Percentiles rank a stretch among this genome's conserved stretches.
Evolutionary conservation across 2,113 vertebrate species (phyloP).

Genomic region (Tonatia bakeri): DNA sequence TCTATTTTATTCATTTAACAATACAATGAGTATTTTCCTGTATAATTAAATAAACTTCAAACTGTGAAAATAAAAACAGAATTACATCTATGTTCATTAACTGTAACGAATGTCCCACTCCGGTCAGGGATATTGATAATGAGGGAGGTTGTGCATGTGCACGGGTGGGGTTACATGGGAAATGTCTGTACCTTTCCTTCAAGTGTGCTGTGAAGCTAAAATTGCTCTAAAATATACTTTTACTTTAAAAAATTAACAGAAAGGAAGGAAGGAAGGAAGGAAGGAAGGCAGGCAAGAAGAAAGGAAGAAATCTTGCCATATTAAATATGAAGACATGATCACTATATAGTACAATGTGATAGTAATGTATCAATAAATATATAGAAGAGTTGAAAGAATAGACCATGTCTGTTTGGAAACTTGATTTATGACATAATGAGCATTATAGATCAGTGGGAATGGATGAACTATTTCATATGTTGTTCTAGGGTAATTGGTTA

Average conservation of each 20-base stretch:
- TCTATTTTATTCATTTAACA: background rate
- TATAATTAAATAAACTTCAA: background rate
- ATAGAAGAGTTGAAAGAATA: background rate
- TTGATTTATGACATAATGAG: background rate
- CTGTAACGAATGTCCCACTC: background rate
- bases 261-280: background rate
- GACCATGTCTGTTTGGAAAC: background rate
- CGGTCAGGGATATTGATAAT: background rate
- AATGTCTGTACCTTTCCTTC: background rate
- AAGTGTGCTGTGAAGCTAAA: background rate
- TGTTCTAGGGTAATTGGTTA: background rate
- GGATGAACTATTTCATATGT: background rate
- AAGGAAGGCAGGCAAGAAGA: background rate
- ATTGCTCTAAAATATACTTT: background rate
- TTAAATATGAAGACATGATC: background rate
- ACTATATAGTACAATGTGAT: background rate
- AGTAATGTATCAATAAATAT: background rate
- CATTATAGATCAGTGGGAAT: background rate
- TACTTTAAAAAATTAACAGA: background rate
- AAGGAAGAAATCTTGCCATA: background rate
- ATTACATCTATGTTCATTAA: background rate
- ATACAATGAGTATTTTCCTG: background rate
- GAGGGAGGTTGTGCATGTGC: background rate
- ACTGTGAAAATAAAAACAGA: slow-evolving; percentile 17
- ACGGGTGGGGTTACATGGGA: background rate